A percentile compares a stretch with the other conserved stretches of the same genome.
phyloP scores from a whole-genome alignment of 2,797 vertebrate species.

The Allobates femoralis region DNA sequence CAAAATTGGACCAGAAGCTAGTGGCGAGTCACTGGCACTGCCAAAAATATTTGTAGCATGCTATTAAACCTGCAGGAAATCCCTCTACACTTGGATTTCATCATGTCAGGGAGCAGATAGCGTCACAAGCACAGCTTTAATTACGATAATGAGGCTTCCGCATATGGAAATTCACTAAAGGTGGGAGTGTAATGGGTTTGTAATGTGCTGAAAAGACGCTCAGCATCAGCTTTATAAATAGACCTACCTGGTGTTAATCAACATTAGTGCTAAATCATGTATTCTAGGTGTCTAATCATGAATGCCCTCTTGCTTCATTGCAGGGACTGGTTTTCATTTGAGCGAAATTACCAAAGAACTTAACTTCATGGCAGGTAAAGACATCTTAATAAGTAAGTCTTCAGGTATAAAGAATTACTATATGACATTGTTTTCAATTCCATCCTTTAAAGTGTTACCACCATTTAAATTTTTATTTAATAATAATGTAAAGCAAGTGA shows the following conservation, averaged over 20 bases:
- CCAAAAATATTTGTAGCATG: slow-evolving; percentile 5
- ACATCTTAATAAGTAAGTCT: neutral
- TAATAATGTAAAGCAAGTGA: too few species aligned
- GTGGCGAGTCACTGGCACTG: neutral
- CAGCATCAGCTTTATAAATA: slow-evolving; percentile 43
- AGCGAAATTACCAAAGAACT: neutral
- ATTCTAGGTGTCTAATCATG: neutral
- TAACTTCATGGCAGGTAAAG: neutral
- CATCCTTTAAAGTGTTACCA: too few species aligned
- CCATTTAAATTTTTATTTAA: too few species aligned
- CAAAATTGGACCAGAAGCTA: neutral
- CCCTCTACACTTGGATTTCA: slow-evolving; percentile 34
- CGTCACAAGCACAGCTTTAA: slow-evolving; percentile 18
- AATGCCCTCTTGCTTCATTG: slow-evolving; percentile 20
- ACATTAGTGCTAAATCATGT: slow-evolving; percentile 38
- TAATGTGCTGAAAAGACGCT: slow-evolving; percentile 39
- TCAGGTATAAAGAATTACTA: neutral
- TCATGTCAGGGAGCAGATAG: slow-evolving; percentile 16
- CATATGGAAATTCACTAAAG: slow-evolving; percentile 32
- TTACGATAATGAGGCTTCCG: slow-evolving; percentile 48
- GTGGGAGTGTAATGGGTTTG: slow-evolving; percentile 57
- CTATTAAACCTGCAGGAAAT: slow-evolving; percentile 8
- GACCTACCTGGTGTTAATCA: slow-evolving; percentile 46
- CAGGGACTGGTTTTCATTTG: neutral
- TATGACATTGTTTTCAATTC: neutral